Evolutionary conservation across 2,113 vertebrate genomes (phyloP).

Genomic region (Malurus cyaneus): DNA sequence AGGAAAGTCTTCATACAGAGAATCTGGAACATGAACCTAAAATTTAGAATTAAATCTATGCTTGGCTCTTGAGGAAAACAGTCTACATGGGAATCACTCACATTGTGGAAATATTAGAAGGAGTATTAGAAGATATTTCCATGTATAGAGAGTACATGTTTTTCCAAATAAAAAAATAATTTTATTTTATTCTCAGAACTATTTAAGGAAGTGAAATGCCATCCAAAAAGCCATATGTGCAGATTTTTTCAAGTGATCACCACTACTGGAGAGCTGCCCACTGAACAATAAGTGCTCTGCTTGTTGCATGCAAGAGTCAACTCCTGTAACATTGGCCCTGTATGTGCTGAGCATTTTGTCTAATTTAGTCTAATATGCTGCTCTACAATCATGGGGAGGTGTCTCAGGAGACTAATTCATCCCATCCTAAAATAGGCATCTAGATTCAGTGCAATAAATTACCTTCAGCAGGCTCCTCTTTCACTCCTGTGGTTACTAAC

Average conservation of each 20-base stretch:
- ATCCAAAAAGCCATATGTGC: not conserved
- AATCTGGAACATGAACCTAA: not conserved
- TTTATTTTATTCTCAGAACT: not conserved
- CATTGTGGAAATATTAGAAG: not conserved
- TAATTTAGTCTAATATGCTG: not conserved
- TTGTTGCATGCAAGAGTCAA: not conserved
- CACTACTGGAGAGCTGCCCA: not conserved
- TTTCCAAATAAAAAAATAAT: not conserved
- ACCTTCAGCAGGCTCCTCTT: not conserved
- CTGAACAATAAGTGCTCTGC: not conserved
- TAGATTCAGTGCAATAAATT: not conserved
- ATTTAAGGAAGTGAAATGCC: not conserved
- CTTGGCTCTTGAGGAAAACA: not conserved
- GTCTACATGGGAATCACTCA: not conserved
- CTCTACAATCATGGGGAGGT: not conserved
- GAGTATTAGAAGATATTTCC: not conserved
- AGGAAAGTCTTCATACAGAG: not conserved
- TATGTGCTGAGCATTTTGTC: rapidly evolving
- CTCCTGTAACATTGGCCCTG: not conserved
- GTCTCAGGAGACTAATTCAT: not conserved
- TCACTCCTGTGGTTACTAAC: not conserved
- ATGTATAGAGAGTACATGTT: not conserved
- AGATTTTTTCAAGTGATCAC: not conserved
- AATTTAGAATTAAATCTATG: not conserved
- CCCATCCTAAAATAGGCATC: not conserved